Evolutionary conservation across 2,797 vertebrate species (phyloP), one percentile per base, ranked within the genome.

Genomic region (Chromobotia macracanthus): DNA sequence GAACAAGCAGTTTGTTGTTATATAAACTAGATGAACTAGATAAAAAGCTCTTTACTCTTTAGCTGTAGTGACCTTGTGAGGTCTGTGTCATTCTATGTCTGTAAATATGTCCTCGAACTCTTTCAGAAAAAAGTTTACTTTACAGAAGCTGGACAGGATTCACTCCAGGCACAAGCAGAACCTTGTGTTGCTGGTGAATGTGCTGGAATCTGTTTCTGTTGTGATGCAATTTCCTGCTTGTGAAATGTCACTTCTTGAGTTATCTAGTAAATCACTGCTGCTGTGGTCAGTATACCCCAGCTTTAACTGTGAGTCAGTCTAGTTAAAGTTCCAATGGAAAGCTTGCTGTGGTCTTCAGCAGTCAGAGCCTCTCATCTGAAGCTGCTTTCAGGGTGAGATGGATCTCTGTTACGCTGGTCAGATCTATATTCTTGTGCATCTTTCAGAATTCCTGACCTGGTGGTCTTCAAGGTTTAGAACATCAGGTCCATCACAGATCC

Each of bases 261-360:
- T 80, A 69, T 23, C 38, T 77, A 35, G 69, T 67, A 51, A 44
- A 55, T 60, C 56, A 63, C 25, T 16, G 35, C 35, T 48, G 15
- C 46, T 28, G 53, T 83, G 68, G n/a, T 44, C 68, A 55, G 72
- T 69, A 12, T 55, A 71, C 70, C 56, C 46, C 35, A 28, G 41
- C 23, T 38, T 46, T 73, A 73, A 82, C 72, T 75, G 53, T 55
- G 50, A 85, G 72, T 64, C 78, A 55, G 19, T 75, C 64, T 74
- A 41, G 65, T 66, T 74, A 71, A 80, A 71, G 11, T 60, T 70
- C 31, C 71, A 82, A 77, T 69, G 41, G 46, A 82, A 77, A 77
- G 41, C 74, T 50, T 38, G 23, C 38, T 9, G 28, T 51, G 44
- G 56, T 82, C 76, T 78, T 80, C 71, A 81, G 66, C n/a, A 16